Evolutionary conservation across 2,888 invertebrate species (phyloP).

Genomic region (Cheilosia urbana): DNA sequence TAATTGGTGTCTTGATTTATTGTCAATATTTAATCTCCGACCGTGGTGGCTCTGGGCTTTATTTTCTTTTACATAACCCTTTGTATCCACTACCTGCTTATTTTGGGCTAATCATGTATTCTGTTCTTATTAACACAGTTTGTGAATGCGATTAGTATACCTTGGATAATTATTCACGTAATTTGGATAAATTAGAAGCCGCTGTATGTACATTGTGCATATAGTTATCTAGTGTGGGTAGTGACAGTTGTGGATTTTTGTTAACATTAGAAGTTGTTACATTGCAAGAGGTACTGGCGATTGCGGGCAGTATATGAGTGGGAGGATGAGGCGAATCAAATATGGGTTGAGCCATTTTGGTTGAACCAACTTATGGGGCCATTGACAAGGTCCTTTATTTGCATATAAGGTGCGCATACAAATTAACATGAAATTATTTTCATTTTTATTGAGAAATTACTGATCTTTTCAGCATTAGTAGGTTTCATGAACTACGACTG

Average conservation of each 20-base stretch:
- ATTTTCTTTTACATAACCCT: not conserved
- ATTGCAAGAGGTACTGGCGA: too few relatives aligned
- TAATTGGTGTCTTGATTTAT: conserved; percentile 32
- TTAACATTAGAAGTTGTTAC: not conserved
- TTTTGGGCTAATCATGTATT: conserved; percentile 29
- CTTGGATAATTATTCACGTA: conserved; percentile 49
- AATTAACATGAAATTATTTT: too few relatives aligned
- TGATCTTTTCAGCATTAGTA: too few relatives aligned
- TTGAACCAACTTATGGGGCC: too few relatives aligned
- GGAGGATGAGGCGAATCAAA: too few relatives aligned
- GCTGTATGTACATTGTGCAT: not conserved
- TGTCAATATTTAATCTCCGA: conserved; percentile 57
- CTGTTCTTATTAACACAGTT: conserved; percentile 27
- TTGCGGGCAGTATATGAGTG: too few relatives aligned
- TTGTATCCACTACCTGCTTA: conserved; percentile 15
- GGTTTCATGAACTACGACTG: too few relatives aligned
- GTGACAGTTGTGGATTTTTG: not conserved
- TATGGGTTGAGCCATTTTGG: too few relatives aligned
- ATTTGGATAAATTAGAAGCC: conserved; percentile 32
- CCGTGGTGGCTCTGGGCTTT: conserved; percentile 3
- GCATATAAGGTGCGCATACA: too few relatives aligned
- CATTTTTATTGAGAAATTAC: too few relatives aligned
- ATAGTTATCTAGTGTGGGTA: not conserved
- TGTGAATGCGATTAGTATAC: conserved; percentile 42
- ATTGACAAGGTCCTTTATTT: too few relatives aligned